phyloP scores from a whole-genome alignment of 1,140 invertebrate genomes.

The Saccostrea echinata region DNA sequence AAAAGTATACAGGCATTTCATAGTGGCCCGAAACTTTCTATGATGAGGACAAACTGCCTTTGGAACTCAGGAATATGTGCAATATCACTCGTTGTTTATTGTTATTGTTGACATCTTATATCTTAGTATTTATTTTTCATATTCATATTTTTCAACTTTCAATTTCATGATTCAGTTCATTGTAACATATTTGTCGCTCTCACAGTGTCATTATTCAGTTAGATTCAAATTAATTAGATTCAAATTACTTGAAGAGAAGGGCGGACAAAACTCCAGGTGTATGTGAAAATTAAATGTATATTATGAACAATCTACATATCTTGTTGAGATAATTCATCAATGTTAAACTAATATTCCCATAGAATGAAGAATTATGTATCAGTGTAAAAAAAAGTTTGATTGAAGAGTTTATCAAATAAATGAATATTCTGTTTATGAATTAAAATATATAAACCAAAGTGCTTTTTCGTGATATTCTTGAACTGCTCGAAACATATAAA shows the following conservation, averaged over 20 bases:
- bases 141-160: neutral
- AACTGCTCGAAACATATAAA: too few relatives aligned
- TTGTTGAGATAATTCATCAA: neutral
- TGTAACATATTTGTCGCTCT: neutral
- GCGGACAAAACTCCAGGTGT: too few relatives aligned
- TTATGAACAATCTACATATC: neutral
- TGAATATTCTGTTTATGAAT: neutral
- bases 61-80: slow-evolving; percentile 29
- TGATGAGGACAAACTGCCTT: neutral
- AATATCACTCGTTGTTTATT: neutral
- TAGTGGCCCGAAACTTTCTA: neutral
- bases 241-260: neutral
- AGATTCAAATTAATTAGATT: neutral
- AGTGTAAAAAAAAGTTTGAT: neutral
- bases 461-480: too few relatives aligned
- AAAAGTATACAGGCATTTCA: neutral
- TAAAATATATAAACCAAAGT: neutral
- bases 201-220: neutral
- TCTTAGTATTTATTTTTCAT: slow-evolving; percentile 3
- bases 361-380: neutral
- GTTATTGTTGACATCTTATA: neutral
- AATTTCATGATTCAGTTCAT: neutral
- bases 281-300: neutral
- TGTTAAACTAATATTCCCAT: neutral
- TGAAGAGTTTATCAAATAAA: neutral